Evolutionary conservation across 2,797 vertebrate genomes (phyloP).

Genomic region (Rhynchotus rufescens): DNA sequence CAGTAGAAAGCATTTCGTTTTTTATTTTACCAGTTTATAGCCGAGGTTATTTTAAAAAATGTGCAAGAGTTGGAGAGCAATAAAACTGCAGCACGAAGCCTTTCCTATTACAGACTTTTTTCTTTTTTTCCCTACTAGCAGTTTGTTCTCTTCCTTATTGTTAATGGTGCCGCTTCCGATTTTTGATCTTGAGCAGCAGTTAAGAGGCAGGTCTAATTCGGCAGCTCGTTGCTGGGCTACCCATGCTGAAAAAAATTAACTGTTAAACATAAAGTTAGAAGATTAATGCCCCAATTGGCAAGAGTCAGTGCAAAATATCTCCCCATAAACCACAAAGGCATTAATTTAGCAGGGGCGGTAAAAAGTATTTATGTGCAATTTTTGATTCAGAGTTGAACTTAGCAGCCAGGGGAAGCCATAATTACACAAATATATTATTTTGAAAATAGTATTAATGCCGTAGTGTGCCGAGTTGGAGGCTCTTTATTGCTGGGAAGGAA

Average conservation of each 20-base stretch:
- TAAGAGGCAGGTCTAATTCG: background rate
- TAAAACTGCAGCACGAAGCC: background rate
- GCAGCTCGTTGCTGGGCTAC: background rate
- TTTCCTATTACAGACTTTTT: background rate
- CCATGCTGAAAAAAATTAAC: constrained; percentile 1
- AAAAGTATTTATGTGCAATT: constrained; percentile 5
- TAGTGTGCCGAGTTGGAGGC: background rate
- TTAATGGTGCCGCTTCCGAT: background rate
- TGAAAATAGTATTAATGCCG: background rate
- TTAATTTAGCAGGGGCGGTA: background rate
- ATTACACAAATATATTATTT: constrained; percentile 14
- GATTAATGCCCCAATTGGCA: background rate
- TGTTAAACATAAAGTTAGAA: constrained; percentile 8
- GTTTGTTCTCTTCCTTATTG: background rate
- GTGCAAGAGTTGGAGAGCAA: background rate
- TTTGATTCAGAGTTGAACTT: constrained; percentile 34
- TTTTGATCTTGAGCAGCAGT: constrained; percentile 8
- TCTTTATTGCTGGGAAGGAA: constrained; percentile 20
- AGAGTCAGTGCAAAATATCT: constrained; percentile 12
- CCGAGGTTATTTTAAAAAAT: background rate
- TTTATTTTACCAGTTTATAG: background rate
- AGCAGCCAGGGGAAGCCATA: background rate
- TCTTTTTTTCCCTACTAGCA: background rate
- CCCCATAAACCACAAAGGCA: background rate
- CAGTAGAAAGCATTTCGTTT: background rate